phyloP scores from a whole-genome alignment of 2,797 vertebrate genomes.

The Argya squamiceps region DNA sequence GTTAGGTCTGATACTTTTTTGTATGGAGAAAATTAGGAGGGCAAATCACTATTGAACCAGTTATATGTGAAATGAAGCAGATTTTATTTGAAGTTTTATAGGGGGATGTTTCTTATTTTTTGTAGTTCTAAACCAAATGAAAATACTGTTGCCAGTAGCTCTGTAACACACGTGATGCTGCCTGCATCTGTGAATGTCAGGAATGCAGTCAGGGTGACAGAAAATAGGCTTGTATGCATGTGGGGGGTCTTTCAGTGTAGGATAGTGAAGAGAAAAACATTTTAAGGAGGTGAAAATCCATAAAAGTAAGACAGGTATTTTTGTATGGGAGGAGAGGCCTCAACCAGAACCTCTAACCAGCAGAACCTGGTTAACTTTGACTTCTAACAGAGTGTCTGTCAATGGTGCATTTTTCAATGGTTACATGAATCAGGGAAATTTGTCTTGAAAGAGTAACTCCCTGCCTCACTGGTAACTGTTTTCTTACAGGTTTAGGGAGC shows the following conservation, averaged over 20 bases:
- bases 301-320: not conserved
- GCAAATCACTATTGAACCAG: not conserved
- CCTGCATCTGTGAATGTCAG: not conserved
- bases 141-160: not conserved
- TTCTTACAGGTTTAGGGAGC: not conserved
- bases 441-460: not conserved
- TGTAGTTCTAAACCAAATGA: not conserved
- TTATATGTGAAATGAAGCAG: not conserved
- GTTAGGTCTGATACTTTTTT: not conserved
- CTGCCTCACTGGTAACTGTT: not conserved
- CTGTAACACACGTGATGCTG: not conserved
- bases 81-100: not conserved
- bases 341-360: not conserved
- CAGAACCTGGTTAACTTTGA: not conserved
- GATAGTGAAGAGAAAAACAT: not conserved
- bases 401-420: not conserved
- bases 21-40: not conserved
- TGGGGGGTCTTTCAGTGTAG: not conserved
- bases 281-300: not conserved
- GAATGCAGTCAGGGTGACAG: not conserved
- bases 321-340: not conserved
- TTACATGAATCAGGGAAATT: not conserved
- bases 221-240: rapidly evolving
- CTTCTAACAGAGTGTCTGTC: not conserved
- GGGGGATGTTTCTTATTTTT: not conserved